phyloP scores from a whole-genome alignment of 2,797 vertebrate species.

The Mallotus villosus region DNA sequence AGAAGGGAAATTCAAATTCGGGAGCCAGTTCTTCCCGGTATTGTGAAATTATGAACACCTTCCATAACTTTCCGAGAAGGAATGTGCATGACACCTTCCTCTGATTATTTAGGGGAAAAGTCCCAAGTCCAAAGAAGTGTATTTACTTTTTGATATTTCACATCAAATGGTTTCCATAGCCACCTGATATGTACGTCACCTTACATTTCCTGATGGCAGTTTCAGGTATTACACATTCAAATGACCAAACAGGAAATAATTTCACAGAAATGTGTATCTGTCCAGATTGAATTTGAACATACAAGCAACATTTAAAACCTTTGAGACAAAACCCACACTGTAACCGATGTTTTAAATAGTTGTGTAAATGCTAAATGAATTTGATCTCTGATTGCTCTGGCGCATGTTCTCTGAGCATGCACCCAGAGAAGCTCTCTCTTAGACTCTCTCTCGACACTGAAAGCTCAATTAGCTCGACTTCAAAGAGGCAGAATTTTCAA shows the following conservation, averaged over 20 bases:
- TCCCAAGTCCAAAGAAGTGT: no score
- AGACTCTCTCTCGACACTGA: conserved; percentile 60
- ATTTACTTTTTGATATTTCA: no score
- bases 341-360: neutral
- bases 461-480: conserved; percentile 74
- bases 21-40: conserved; percentile 10
- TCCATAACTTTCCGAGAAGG: neutral
- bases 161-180: no score
- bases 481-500: conserved; percentile 70
- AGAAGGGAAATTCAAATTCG: conserved; percentile 18
- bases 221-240: neutral
- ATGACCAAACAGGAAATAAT: neutral
- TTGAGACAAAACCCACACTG: neutral
- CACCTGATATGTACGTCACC: no score
- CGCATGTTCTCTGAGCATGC: no score
- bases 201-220: neutral
- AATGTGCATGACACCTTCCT: neutral
- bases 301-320: neutral
- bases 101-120: neutral
- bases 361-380: neutral
- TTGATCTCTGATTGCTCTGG: no score
- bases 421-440: conserved; percentile 34
- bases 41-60: conserved; percentile 18
- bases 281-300: neutral
- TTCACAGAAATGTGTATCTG: neutral